A percentile compares a stretch with the other conserved stretches of the same genome.
Conservation (phyloP, 2,113 vertebrate species). For the Coreoperca whiteheadi region DNA sequence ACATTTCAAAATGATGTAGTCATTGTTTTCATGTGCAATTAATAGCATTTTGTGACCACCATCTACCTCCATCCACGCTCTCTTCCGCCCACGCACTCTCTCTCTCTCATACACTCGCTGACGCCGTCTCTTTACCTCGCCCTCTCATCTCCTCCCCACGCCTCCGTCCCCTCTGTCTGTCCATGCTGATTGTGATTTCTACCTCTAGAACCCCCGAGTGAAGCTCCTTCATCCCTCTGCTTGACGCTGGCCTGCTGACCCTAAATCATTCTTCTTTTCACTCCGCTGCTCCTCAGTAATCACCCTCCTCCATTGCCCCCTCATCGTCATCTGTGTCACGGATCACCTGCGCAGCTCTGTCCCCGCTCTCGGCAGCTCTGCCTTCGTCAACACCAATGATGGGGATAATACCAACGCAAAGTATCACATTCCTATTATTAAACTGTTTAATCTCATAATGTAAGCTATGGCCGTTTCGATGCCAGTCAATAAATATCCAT, state of each 20-base stretch:
- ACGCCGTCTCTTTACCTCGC: background rate
- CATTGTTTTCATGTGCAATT: background rate
- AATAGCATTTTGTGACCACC: background rate
- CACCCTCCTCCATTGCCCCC: slow-evolving; percentile 4
- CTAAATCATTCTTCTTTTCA: slow-evolving; percentile 29
- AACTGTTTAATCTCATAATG: background rate
- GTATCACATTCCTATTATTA: background rate
- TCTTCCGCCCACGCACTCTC: background rate
- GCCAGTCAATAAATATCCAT: no score
- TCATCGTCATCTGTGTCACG: slow-evolving; percentile 20
- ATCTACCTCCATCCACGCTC: background rate
- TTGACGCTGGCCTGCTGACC: slow-evolving; percentile 21
- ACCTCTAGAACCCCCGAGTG: background rate
- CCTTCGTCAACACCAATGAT: background rate
- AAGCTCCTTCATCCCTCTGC: background rate
- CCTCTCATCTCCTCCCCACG: background rate
- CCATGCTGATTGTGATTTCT: slow-evolving; percentile 18
- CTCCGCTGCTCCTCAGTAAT: slow-evolving; percentile 33
- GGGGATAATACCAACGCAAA: background rate
- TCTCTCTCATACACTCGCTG: background rate
- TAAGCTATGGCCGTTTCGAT: background rate
- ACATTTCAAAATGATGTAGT: background rate
- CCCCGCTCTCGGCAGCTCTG: background rate
- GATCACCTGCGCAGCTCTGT: slow-evolving; percentile 28
- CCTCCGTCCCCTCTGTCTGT: background rate